Evolutionary conservation across 2,888 invertebrate genomes (phyloP).

Genomic region (Drosophila peninsularis): DNA sequence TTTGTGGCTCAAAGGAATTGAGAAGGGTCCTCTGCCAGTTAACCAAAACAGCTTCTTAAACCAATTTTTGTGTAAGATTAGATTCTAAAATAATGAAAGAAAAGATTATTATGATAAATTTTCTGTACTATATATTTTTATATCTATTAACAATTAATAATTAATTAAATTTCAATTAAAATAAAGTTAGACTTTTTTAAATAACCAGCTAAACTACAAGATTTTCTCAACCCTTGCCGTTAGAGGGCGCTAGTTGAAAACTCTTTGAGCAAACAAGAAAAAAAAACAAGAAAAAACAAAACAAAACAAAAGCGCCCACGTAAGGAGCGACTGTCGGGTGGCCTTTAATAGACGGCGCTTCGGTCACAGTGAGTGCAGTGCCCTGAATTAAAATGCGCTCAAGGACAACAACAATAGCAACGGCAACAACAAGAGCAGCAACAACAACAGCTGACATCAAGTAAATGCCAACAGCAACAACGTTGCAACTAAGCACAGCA

Average conservation of each 20-base stretch:
- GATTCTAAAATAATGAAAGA: too few species aligned
- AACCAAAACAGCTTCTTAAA: background rate
- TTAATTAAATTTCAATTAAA: too few species aligned
- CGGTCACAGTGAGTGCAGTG: slow-evolving; percentile 80
- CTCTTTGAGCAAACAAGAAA: slow-evolving; percentile 46
- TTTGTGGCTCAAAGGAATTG: background rate
- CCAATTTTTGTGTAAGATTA: too few species aligned
- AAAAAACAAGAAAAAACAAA: background rate
- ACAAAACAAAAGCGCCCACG: slow-evolving; percentile 29
- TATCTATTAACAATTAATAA: too few species aligned
- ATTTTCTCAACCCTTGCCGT: background rate
- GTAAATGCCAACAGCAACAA: slow-evolving; percentile 22
- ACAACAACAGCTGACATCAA: slow-evolving; percentile 19
- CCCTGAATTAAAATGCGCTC: slow-evolving; percentile 78
- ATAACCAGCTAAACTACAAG: background rate
- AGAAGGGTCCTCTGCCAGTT: background rate
- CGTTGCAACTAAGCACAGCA: slow-evolving; percentile 28
- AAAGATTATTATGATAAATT: too few species aligned
- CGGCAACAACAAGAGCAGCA: slow-evolving; percentile 10
- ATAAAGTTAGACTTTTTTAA: background rate
- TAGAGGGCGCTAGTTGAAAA: slow-evolving; percentile 43
- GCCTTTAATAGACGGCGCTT: slow-evolving; percentile 25
- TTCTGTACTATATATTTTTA: too few species aligned
- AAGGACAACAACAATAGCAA: slow-evolving; percentile 72
- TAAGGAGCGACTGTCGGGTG: slow-evolving; percentile 14